Conservation (phyloP, 53 echinoderm and acorn worm genomes). For the Luidia sarsii region DNA sequence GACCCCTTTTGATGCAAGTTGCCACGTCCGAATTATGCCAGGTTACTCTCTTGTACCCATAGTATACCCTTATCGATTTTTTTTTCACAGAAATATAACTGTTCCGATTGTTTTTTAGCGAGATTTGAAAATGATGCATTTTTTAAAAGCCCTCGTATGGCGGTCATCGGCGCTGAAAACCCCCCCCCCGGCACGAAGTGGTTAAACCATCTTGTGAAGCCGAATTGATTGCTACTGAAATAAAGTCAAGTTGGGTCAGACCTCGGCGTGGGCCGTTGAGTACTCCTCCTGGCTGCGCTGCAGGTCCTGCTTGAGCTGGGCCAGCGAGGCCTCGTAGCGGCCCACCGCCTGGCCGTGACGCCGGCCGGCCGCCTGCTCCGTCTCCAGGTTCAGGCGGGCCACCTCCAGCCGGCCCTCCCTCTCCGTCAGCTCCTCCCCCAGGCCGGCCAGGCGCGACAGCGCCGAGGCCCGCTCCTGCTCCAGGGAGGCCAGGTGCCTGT, state of each 20-base stretch:
- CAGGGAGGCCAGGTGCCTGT: slow-evolving; percentile 62
- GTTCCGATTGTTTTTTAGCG: not conserved
- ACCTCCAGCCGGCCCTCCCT: slow-evolving; percentile 81
- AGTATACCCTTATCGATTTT: too few relatives aligned
- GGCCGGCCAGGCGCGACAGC: slow-evolving; percentile 58
- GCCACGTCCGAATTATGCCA: too few relatives aligned
- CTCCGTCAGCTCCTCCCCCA: slow-evolving; percentile 75
- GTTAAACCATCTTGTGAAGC: not conserved
- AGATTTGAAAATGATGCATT: too few relatives aligned
- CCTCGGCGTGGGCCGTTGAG: slow-evolving; percentile 69
- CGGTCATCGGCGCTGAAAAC: too few relatives aligned
- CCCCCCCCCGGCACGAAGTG: too few relatives aligned
- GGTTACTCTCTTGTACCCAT: too few relatives aligned
- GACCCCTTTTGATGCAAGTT: too few relatives aligned
- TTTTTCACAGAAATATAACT: too few relatives aligned
- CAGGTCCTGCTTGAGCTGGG: slow-evolving; percentile 75
- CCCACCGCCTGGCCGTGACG: slow-evolving; percentile 78
- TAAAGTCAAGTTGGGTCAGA: too few relatives aligned
- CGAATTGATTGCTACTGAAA: too few relatives aligned
- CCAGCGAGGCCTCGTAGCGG: slow-evolving; percentile 73
- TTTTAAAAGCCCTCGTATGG: too few relatives aligned
- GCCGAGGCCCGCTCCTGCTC: slow-evolving; percentile 69
- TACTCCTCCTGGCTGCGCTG: slow-evolving; percentile 79
- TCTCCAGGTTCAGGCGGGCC: slow-evolving; percentile 83
- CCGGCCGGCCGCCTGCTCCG: slow-evolving; percentile 71